These are phyloP conservation scores for Bedellia somnulentella DNA, from an alignment of 2,888 invertebrate species.

Conservation along the genomic window DNA sequence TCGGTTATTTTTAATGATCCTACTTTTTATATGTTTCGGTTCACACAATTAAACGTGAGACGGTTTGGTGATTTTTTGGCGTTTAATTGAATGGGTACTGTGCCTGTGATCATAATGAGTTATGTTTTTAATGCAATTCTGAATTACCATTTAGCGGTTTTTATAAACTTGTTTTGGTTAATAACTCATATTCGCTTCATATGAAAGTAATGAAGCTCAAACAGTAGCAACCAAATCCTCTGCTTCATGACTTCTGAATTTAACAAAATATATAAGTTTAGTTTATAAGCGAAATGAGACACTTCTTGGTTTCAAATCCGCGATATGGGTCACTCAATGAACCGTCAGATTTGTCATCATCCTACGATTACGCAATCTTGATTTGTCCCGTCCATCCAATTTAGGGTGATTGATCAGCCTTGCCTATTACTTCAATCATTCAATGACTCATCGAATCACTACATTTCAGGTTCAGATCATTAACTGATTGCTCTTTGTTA, in stretches of 20 bases:
- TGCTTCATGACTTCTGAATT: no score
- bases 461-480: slow-evolving; percentile 6
- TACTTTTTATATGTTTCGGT: slow-evolving; percentile 18
- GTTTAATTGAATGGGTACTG: slow-evolving; percentile 25
- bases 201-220: no score
- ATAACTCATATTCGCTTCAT: no score
- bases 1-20: slow-evolving; percentile 17
- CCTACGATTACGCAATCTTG: slow-evolving; percentile 25
- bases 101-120: slow-evolving; percentile 5
- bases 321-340: no score
- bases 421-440: slow-evolving; percentile 7
- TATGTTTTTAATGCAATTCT: no score
- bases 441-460: slow-evolving; percentile 3
- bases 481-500: slow-evolving; percentile 7
- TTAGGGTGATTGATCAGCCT: slow-evolving; percentile 40
- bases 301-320: no score
- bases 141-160: no score
- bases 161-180: no score
- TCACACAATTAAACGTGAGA: slow-evolving; percentile 21
- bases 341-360: slow-evolving; percentile 28
- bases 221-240: no score
- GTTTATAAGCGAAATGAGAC: no score
- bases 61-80: slow-evolving; percentile 16
- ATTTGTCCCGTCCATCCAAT: slow-evolving; percentile 18
- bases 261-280: no score